Evolutionary conservation across 1,140 invertebrate species (phyloP), one percentile per base, ranked within the genome.

Genomic region (Eupeodes corollae): DNA sequence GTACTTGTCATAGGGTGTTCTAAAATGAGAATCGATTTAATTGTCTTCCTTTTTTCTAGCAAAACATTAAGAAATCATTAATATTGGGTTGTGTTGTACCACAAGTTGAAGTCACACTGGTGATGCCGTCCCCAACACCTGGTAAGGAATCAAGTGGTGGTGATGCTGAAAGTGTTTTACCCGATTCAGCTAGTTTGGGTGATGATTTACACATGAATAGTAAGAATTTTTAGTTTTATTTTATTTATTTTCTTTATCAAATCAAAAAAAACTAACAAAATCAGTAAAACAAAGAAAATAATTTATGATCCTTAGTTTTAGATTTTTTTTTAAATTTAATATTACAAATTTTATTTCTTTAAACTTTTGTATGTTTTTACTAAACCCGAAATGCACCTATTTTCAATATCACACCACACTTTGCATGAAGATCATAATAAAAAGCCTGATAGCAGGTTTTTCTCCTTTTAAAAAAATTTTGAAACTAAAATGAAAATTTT

Each of bases 91-190:
- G 85, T 31, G 70, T 90, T 39, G 75, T 91, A 46, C 85, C 87
- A 13, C 86, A 91, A 67, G 73, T 92, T 8, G 89, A 93, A 70
- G 71, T 93, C 34, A 91, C 88, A 0, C 76, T 92, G 51, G 82
- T 93, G 39, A 86, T 92, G 78, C 85, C 88, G 46, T 82, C 83
- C 30, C 80, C 77, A 58, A 81, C 79, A 57, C 80, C 83, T 44
- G 84, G 84, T 15, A 85, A 87, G 67, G 83, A 88, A 74, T 86
- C 84, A 51, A 86, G 83, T 38, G 79, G 79, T 46, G 78, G 82
- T 42, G 84, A 88, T 73, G 71, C 84, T 19, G 85, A 88, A 67
- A 88, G 84, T 44, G 83, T 88, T 34, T 76, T 87, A 33, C 80
- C 84, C 2, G 85, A 88, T 68, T 82, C 83, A 13, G 86, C 84